Conservation (phyloP, 2,797 vertebrate genomes). For the Hafferia zeledoni region DNA sequence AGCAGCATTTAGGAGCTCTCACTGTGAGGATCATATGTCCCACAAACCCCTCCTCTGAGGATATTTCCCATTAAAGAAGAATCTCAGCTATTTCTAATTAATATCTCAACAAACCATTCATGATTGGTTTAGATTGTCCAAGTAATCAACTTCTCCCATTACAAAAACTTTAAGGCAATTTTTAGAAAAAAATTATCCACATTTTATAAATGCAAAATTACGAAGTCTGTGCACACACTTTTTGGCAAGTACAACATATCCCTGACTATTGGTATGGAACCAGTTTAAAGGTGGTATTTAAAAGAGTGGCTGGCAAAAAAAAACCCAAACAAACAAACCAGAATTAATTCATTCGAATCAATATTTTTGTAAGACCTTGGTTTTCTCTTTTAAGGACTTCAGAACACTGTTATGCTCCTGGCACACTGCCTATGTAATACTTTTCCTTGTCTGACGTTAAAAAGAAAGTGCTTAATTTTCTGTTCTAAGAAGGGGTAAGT, state of each 20-base stretch:
- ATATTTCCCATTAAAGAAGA: neutral
- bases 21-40: neutral
- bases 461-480: neutral
- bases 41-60: neutral
- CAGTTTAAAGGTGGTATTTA: neutral
- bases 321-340: neutral
- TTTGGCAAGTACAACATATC: neutral
- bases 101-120: neutral
- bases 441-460: neutral
- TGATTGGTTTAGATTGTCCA: neutral
- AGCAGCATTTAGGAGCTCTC: neutral
- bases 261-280: neutral
- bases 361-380: neutral
- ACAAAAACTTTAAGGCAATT: neutral
- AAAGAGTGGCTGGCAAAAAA: neutral
- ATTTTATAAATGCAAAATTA: neutral
- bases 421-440: neutral
- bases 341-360: neutral
- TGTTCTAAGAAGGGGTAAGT: neutral
- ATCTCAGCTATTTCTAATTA: neutral
- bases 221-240: fast-evolving
- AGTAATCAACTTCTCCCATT: neutral
- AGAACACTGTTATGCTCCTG: neutral
- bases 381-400: conserved; percentile 10
- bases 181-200: neutral